Evolutionary conservation across 23 tunicate species (phyloP).

Genomic region (Styela clava): DNA sequence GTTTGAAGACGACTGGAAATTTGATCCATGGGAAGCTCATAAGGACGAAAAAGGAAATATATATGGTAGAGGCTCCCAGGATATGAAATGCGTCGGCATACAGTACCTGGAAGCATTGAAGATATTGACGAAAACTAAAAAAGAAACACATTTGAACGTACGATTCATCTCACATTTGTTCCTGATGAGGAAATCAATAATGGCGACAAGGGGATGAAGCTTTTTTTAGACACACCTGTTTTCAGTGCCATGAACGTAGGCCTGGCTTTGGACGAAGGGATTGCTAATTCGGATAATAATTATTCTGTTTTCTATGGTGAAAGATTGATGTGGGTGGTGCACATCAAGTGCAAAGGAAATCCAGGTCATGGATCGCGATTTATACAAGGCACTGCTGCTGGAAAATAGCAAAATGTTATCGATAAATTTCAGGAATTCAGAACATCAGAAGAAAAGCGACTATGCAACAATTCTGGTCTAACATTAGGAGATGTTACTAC

Average conservation of each 20-base stretch:
- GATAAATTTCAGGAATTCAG: not conserved
- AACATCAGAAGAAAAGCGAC: not conserved
- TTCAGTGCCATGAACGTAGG: slow-evolving; percentile 68
- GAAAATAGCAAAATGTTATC: slow-evolving; percentile 45
- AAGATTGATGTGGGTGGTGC: slow-evolving; percentile 67
- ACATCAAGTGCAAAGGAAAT: slow-evolving; percentile 65
- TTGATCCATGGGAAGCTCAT: slow-evolving; percentile 75
- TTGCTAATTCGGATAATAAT: slow-evolving; percentile 73
- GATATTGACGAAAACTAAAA: slow-evolving; percentile 33
- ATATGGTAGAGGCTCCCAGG: slow-evolving; percentile 91
- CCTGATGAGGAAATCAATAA: slow-evolving; percentile 97
- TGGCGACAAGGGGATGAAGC: slow-evolving; percentile 65
- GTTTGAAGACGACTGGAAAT: slow-evolving; percentile 77
- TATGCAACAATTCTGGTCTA: slow-evolving; percentile 30
- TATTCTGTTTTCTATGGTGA: slow-evolving; percentile 81
- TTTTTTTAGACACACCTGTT: slow-evolving; percentile 51
- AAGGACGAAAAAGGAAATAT: slow-evolving; percentile 87
- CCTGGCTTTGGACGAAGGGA: slow-evolving; percentile 84
- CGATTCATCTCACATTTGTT: slow-evolving; percentile 55
- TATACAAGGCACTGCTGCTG: slow-evolving; percentile 71
- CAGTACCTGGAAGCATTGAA: slow-evolving; percentile 90
- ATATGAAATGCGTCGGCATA: slow-evolving; percentile 97
- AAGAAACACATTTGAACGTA: slow-evolving; percentile 32
- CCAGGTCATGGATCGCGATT: slow-evolving; percentile 95
- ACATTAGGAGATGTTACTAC: slow-evolving; percentile 91